Conservation (phyloP, 2,888 invertebrate species). For the Eucera pruinosa region DNA sequence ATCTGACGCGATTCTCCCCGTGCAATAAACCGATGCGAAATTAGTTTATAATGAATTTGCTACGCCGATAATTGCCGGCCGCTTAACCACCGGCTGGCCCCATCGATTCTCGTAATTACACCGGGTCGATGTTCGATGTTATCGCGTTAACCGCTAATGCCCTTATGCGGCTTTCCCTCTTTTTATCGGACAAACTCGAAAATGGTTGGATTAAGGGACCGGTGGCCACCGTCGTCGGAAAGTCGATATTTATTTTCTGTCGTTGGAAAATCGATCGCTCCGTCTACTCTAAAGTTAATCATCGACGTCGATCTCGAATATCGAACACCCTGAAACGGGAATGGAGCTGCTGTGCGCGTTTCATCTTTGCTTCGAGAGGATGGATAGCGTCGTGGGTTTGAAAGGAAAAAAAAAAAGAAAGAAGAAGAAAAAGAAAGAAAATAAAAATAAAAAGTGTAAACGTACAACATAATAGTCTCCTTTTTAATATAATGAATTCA, state of each 20-base stretch:
- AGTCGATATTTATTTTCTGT: neutral
- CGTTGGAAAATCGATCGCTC: no score
- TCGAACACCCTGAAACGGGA: no score
- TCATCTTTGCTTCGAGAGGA: no score
- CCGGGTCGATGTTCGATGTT: constrained; percentile 18
- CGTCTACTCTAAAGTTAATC: no score
- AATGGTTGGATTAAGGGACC: neutral
- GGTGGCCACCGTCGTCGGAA: neutral
- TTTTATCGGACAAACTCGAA: neutral
- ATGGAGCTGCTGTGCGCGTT: no score
- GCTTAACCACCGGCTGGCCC: neutral
- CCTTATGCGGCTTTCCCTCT: neutral
- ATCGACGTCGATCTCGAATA: no score
- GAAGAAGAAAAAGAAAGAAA: constrained; percentile 16
- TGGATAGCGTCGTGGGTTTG: no score
- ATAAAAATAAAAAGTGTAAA: constrained; percentile 59
- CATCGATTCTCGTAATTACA: constrained; percentile 15
- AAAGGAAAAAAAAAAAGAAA: no score
- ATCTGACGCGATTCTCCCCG: neutral
- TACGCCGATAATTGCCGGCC: constrained; percentile 12
- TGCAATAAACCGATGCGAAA: constrained; percentile 8
- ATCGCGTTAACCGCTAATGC: constrained; percentile 8
- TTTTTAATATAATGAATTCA: constrained; percentile 84
- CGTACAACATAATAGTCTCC: constrained; percentile 82
- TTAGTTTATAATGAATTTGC: constrained; percentile 25